Evolutionary conservation across 2,113 vertebrate genomes (phyloP), one percentile per base, ranked within the genome.

Genomic region (Anhinga anhinga): DNA sequence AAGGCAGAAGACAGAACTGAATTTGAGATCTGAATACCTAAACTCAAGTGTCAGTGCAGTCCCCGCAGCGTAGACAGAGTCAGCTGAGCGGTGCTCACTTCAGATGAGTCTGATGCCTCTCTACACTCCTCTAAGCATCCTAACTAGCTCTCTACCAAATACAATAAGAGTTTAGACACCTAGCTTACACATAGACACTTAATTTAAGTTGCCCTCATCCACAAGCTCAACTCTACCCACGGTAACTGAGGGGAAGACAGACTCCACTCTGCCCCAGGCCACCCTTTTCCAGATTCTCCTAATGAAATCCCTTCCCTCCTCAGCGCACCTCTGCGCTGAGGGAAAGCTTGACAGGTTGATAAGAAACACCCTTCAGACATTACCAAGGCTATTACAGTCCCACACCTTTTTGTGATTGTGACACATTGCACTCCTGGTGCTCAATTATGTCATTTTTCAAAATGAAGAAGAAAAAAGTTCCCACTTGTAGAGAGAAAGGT

Each of bases 61-160:
- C 19, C 40, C 26, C 47, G 73, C 70, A 70, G 22, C 0, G 0
- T 0, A 53, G 25, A 53, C 15, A 67, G 32, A 34, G 56, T 62
- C 69, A 45, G 32, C 19, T 45, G 22, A 90, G 42, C 1, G 0
- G 5, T 15, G 42, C 58, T 36, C 17, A 6, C 69, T 59, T 70
- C 80, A 67, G 32, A 18, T 18, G 0, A 88, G 25, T 13, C 79
- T 45, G 63, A 77, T 72, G 27, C 58, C 50, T 30, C 63, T 58
- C 52, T 30, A 8, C 1, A 0, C 38, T 49, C 49, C 66, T 77
- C 42, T 22, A 17, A 50, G 69, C 15, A 11, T 0, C 0, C 23
- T 50, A 47, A 78, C 50, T 34, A 34, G 7, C 63, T 34, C n/a
- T 81, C 27, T n/a, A 49, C 4, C 50, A 86, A 78, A 83, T 1